phyloP scores from a whole-genome alignment of 1,140 invertebrate genomes.

The Trichoplusia ni region DNA sequence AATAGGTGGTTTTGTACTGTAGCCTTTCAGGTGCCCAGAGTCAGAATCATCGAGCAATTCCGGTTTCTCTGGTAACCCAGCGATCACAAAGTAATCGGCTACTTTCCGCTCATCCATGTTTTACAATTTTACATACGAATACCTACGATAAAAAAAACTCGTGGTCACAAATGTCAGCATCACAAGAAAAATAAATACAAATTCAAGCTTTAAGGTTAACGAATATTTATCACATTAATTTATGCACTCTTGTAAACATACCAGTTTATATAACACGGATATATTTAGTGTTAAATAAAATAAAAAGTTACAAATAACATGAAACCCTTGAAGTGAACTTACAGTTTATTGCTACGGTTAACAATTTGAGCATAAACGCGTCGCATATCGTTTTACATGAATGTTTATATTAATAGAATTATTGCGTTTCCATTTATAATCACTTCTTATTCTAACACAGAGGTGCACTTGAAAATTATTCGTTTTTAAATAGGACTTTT shows the following conservation, averaged over 20 bases:
- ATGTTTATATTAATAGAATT: conserved; percentile 27
- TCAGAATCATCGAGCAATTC: conserved; percentile 92
- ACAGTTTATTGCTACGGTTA: conserved; percentile 48
- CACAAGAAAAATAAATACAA: conserved; percentile 38
- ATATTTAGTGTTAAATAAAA: conserved; percentile 34
- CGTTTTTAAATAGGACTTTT: conserved; percentile 35
- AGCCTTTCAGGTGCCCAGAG: conserved; percentile 89
- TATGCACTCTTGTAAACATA: conserved; percentile 32
- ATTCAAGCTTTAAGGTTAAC: conserved; percentile 29
- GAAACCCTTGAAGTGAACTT: conserved; percentile 61
- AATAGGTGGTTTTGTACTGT: conserved; percentile 91
- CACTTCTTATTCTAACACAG: conserved; percentile 19
- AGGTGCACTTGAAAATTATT: conserved; percentile 35
- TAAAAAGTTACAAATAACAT: conserved; percentile 47
- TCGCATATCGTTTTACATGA: conserved; percentile 34
- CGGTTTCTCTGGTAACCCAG: conserved; percentile 92
- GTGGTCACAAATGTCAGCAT: conserved; percentile 27
- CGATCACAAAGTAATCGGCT: conserved; percentile 98
- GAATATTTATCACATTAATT: conserved; percentile 16
- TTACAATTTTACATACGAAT: conserved; percentile 35
- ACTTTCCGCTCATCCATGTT: conserved; percentile 91
- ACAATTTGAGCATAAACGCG: conserved; percentile 27
- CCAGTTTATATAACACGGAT: conserved; percentile 33
- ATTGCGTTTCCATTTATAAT: conserved; percentile 34
- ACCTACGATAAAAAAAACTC: conserved; percentile 40